Evolutionary conservation across 2,113 vertebrate species (phyloP).

Genomic region (Xiphophorus maculatus): DNA sequence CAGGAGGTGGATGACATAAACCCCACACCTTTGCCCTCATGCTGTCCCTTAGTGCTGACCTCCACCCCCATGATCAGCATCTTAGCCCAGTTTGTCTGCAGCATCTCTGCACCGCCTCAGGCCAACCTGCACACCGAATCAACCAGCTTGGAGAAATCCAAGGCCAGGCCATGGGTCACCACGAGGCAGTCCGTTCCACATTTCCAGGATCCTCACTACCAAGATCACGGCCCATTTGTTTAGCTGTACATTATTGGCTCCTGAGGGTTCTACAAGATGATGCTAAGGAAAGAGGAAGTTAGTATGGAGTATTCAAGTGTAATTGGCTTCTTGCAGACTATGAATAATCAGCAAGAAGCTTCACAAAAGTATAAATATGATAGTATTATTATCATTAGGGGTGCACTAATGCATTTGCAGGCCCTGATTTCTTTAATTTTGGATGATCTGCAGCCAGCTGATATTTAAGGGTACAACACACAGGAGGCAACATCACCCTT

Average conservation of each 20-base stretch:
- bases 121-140: conserved; percentile 85
- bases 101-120: conserved; percentile 81
- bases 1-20: conserved; percentile 85
- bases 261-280: conserved; percentile 5
- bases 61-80: conserved; percentile 84
- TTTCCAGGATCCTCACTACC: conserved; percentile 49
- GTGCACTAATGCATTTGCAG: too few relatives aligned
- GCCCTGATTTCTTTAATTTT: too few relatives aligned
- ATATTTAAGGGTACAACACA: too few relatives aligned
- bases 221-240: conserved; percentile 16
- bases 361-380: neutral
- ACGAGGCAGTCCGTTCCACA: conserved; percentile 68
- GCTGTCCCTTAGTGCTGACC: conserved; percentile 86
- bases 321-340: neutral
- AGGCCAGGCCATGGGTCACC: conserved; percentile 84
- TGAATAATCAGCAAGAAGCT: too few relatives aligned
- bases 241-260: conserved; percentile 20
- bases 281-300: neutral
- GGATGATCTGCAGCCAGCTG: too few relatives aligned
- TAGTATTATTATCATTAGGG: too few relatives aligned
- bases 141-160: conserved; percentile 83
- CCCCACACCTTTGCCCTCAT: conserved; percentile 78
- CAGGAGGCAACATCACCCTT: too few relatives aligned
- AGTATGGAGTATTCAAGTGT: neutral
- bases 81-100: conserved; percentile 84